phyloP scores from a whole-genome alignment of 1,140 invertebrate species.

The Euura saliciscinereae region DNA sequence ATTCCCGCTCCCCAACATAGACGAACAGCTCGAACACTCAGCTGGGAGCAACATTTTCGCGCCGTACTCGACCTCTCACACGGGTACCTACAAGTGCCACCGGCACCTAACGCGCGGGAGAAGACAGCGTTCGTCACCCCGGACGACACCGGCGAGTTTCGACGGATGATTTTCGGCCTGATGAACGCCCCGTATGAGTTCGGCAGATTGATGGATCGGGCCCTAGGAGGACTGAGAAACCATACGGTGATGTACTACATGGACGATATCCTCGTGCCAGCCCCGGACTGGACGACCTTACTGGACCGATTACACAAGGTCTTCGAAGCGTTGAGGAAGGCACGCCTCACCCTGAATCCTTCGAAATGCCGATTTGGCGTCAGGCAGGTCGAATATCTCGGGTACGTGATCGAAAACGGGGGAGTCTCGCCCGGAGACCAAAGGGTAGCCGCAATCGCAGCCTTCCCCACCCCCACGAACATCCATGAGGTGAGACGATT shows the following conservation, averaged over 20 bases:
- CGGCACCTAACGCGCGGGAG: too few relatives aligned
- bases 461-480: slow-evolving; percentile 39
- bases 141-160: slow-evolving; percentile 25
- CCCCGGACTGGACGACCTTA: too few relatives aligned
- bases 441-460: slow-evolving; percentile 41
- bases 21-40: slow-evolving; percentile 27
- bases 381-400: too few relatives aligned
- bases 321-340: too few relatives aligned
- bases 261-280: too few relatives aligned
- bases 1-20: slow-evolving; percentile 23
- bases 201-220: too few relatives aligned
- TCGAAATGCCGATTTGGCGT: too few relatives aligned
- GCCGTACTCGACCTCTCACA: slow-evolving; percentile 17
- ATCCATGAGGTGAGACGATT: slow-evolving; percentile 39
- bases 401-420: slow-evolving; percentile 27
- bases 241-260: too few relatives aligned
- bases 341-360: too few relatives aligned
- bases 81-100: slow-evolving; percentile 20
- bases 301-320: too few relatives aligned
- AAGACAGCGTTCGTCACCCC: slow-evolving; percentile 26
- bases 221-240: too few relatives aligned
- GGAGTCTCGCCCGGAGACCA: slow-evolving; percentile 33
- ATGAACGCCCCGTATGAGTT: too few relatives aligned
- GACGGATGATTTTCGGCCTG: slow-evolving; percentile 18
- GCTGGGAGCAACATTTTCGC: slow-evolving; percentile 14